Evolutionary conservation across 92 coral and sea anemone genomes (phyloP), one percentile per base, ranked within the genome.

Genomic region (Epizoanthus stellaris): DNA sequence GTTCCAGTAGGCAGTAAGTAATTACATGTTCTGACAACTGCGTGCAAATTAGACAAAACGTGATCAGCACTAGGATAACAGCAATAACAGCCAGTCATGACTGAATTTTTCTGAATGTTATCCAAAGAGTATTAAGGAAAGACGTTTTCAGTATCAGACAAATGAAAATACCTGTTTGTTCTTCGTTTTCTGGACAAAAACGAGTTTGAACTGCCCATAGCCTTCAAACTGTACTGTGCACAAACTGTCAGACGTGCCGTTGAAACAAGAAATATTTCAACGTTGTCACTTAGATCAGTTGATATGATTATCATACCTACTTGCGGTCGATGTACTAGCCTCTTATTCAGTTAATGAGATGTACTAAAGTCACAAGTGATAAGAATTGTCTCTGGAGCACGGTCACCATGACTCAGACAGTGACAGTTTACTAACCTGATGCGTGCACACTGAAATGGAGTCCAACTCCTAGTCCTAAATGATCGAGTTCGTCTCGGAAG

Each of bases 401-500:
- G 56, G 2, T 13, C 3, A 11, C 14, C 56, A 7, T 1, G 3
- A 12, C 3, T 3, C 8, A 13, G 8, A 7, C 39, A 73, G 4
- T 25, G 17, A 25, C 36, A 0, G 16, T 16, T 43, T 17, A 45
- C 12, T 73, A 9, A 73, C 77, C 77, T 73, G 77, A 73, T 73
- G 23, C 43, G 77, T 15, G 62, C 40, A 42, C 77, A 73, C 16
- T 52, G 77, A 21, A 73, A 73, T 1, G 77, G 77, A 0, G 62
- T 47, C 77, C 77, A 73, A 47, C 77, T 52, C 30, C 39, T 73
- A 11, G 23, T 52, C 30, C 39, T 73, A 11, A 52, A 73, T 39
- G 77, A 73, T 1, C 20, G 77, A 73, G 38, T 17, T 73, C 77
- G 77, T 52, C 77, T 49, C 7, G 61, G 42, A 49, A 73, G 3